Evolutionary conservation across 1,140 invertebrate genomes (phyloP).

Genomic region (Arctopsyche grandis): DNA sequence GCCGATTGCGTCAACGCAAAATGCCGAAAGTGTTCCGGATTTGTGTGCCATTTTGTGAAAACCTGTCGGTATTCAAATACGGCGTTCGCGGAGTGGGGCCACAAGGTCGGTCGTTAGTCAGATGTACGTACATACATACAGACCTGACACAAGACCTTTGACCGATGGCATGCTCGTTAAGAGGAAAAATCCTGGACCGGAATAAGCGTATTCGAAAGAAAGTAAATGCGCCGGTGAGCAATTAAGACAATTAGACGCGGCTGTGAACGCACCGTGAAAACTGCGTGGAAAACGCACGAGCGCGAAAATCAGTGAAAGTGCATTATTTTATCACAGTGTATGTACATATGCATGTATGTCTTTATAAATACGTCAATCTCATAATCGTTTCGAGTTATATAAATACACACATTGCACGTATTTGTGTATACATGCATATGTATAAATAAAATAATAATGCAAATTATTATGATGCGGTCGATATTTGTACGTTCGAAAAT

Average conservation of each 20-base stretch:
- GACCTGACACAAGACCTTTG: too few relatives aligned
- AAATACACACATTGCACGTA: background rate
- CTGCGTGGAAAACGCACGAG: background rate
- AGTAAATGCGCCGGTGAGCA: background rate
- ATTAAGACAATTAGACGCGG: background rate
- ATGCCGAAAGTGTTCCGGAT: constrained; percentile 1
- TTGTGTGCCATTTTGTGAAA: background rate
- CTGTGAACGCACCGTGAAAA: background rate
- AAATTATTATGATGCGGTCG: too few relatives aligned
- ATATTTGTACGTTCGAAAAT: background rate
- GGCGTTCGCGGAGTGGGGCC: too few relatives aligned
- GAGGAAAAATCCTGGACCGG: too few relatives aligned
- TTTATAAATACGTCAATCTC: background rate
- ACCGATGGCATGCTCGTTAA: too few relatives aligned
- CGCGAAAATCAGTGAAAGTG: constrained; percentile 2
- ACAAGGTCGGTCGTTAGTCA: too few relatives aligned
- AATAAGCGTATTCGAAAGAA: too few relatives aligned
- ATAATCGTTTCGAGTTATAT: background rate
- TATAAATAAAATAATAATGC: too few relatives aligned
- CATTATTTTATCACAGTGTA: background rate
- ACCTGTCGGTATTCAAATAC: background rate
- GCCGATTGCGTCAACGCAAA: background rate
- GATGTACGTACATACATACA: too few relatives aligned
- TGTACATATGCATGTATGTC: too few relatives aligned
- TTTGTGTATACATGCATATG: too few relatives aligned